Percentiles rank a stretch among this genome's conserved stretches.
These are phyloP conservation scores for Gryon sp. DNA, from an alignment of 1,140 invertebrate genomes.

Conservation along the genomic window DNA sequence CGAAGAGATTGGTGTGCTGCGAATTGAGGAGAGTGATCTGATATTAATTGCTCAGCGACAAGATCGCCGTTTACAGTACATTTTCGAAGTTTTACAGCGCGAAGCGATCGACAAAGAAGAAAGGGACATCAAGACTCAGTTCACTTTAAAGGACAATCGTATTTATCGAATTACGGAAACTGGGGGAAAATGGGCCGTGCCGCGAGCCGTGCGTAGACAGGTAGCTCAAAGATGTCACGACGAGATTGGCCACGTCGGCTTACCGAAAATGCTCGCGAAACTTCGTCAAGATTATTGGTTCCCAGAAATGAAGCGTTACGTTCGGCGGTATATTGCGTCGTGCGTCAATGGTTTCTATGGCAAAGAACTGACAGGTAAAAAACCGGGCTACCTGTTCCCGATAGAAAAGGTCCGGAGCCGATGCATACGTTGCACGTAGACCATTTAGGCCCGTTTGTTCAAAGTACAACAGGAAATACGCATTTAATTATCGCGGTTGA, in stretches of 20 bases:
- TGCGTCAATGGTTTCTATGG: slow-evolving; percentile 60
- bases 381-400: slow-evolving; percentile 63
- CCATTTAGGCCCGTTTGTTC: slow-evolving; percentile 69
- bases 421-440: slow-evolving; percentile 66
- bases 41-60: background rate
- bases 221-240: slow-evolving; percentile 49
- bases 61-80: background rate
- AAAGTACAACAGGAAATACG: slow-evolving; percentile 6
- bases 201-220: background rate
- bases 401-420: slow-evolving; percentile 66
- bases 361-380: slow-evolving; percentile 61
- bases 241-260: slow-evolving; percentile 66
- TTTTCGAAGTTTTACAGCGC: background rate
- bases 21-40: background rate
- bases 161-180: background rate
- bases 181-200: slow-evolving; percentile 2
- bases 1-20: background rate
- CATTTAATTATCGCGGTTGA: slow-evolving; percentile 47
- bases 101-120: background rate
- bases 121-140: background rate
- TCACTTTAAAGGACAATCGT: background rate
- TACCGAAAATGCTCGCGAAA: slow-evolving; percentile 63
- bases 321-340: slow-evolving; percentile 55
- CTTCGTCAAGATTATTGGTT: slow-evolving; percentile 67
- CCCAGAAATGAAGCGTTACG: slow-evolving; percentile 55